Evolutionary conservation across 2,113 vertebrate species (phyloP), one percentile per base, ranked within the genome.

Genomic region (Chrysemys picta): DNA sequence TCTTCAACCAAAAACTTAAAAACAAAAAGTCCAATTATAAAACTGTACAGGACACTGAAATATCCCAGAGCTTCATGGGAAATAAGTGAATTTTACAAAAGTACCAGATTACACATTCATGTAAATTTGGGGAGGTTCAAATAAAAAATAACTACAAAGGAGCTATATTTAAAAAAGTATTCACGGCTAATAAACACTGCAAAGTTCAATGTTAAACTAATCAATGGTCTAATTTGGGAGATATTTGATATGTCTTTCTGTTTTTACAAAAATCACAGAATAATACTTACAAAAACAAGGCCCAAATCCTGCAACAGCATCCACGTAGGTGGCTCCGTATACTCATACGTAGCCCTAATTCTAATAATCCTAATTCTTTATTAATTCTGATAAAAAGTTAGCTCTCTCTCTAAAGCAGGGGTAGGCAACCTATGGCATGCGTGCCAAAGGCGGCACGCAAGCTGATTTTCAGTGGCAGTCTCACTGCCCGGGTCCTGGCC

Each of bases 1-100:
- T 85, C 80, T 82, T 84, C 69, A 49, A 10, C 22, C 29, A 90
- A 94, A 72, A 93, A 96, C 84, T 19, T 35, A 93, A 84, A 35
- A 82, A 91, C 47, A 59, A 94, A 93, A 87, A 84, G n/a, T 76
- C 12, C 45, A 85, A 52, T 88, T 27, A 93, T 6, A 0, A 38
- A 93, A 95, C 1, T 86, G 49, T 87, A 59, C 80, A 95, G 78
- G 45, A 57, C 53, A 1, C 56, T 3, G 89, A 9, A n/a, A 75
- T 81, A 24, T 49, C 91, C 82, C 85, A 4, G 0, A 89, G 56
- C 83, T 16, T 85, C 31, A 80, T n/a, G 21, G 5, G 50, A 10
- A 1, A 31, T 31, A 3, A 29, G 47, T 35, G 84, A 65, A 38
- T 90, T 78, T 90, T 22, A 42, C 7, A 54, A 78, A 89, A 5